phyloP scores from a whole-genome alignment of 1,140 invertebrate genomes.

The Drosophila pseudoananassae region DNA sequence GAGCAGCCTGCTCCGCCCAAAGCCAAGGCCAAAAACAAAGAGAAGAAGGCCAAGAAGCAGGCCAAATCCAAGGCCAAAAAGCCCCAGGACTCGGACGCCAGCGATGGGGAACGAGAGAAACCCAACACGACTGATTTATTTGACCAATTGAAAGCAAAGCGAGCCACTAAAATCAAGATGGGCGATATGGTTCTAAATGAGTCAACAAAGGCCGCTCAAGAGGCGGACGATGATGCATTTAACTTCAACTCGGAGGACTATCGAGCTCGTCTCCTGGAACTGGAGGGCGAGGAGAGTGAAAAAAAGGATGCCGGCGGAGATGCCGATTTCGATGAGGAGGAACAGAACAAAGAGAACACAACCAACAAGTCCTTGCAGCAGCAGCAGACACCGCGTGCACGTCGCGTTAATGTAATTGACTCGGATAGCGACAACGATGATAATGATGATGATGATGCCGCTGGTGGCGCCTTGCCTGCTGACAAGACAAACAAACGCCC shows the following conservation, averaged over 20 bases:
- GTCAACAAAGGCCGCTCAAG: slow-evolving; percentile 36
- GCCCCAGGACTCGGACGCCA: slow-evolving; percentile 20
- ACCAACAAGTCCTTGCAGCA: slow-evolving; percentile 67
- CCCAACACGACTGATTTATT: slow-evolving; percentile 73
- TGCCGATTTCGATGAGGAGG: slow-evolving; percentile 15
- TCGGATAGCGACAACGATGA: slow-evolving; percentile 76
- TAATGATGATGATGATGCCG: slow-evolving; percentile 22
- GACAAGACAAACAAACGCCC: slow-evolving; percentile 77
- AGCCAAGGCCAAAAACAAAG: slow-evolving; percentile 28
- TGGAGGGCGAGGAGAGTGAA: slow-evolving; percentile 57
- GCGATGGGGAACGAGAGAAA: slow-evolving; percentile 66
- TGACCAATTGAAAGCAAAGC: slow-evolving; percentile 80
- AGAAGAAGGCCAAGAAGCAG: slow-evolving; percentile 42
- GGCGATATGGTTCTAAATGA: slow-evolving; percentile 70
- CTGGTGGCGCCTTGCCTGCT: slow-evolving; percentile 52
- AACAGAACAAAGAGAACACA: slow-evolving; percentile 66
- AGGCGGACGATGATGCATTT: slow-evolving; percentile 61
- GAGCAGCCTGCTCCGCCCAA: slow-evolving; percentile 52
- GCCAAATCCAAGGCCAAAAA: slow-evolving; percentile 33
- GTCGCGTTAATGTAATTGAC: slow-evolving; percentile 83
- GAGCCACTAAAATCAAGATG: slow-evolving; percentile 72
- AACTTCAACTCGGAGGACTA: slow-evolving; percentile 83
- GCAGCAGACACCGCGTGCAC: slow-evolving; percentile 56
- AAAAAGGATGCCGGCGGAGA: slow-evolving; percentile 5
- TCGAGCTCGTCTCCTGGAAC: slow-evolving; percentile 71